phyloP scores from a whole-genome alignment of 2,797 vertebrate genomes.

The Falco berigora region DNA sequence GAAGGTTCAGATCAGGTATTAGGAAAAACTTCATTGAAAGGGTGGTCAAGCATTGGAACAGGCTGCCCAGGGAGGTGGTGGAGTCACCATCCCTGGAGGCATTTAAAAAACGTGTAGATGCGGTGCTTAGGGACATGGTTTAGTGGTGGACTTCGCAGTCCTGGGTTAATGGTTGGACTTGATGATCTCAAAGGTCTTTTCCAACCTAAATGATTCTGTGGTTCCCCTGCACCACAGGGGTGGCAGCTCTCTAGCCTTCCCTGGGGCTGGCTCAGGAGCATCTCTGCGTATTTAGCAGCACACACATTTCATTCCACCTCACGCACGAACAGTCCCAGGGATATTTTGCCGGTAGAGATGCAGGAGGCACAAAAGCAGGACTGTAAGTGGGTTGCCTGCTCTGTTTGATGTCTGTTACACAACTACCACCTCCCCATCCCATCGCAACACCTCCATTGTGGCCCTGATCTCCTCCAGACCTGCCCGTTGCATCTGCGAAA shows the following conservation, averaged over 20 bases:
- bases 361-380: neutral
- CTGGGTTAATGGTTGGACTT: too few species aligned
- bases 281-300: neutral
- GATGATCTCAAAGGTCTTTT: too few species aligned
- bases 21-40: too few species aligned
- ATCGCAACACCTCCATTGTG: fast-evolving
- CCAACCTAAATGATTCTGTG: too few species aligned
- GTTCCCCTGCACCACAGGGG: neutral
- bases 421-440: fast-evolving
- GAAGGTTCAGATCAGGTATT: too few species aligned
- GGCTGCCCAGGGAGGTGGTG: too few species aligned
- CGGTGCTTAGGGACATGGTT: too few species aligned
- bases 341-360: neutral
- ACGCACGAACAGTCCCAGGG: neutral
- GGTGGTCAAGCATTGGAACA: too few species aligned
- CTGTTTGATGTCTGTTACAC: neutral
- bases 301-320: neutral
- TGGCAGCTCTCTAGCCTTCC: neutral
- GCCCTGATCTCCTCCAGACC: neutral
- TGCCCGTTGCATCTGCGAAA: neutral
- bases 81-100: too few species aligned
- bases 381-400: neutral
- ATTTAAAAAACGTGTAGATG: too few species aligned
- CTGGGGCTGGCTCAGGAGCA: neutral
- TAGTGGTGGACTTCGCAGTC: too few species aligned